Evolutionary conservation across 2,797 vertebrate species (phyloP).

Genomic region (Protonibea diacanthus): DNA sequence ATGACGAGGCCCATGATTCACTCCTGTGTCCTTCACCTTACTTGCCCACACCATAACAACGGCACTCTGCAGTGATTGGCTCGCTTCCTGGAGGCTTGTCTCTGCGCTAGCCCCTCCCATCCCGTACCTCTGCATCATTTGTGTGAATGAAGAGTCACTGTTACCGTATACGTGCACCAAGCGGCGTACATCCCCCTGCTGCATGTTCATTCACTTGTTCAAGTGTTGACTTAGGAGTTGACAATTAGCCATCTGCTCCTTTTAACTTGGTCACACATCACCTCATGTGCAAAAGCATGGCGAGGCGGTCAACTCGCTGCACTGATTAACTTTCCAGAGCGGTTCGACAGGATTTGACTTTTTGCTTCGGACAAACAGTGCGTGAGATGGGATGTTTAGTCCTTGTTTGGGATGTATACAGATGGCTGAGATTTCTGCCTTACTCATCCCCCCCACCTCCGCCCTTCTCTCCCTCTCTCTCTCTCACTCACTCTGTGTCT

Average conservation of each 20-base stretch:
- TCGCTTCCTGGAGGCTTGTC: slow-evolving; percentile 64
- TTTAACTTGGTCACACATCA: not conserved
- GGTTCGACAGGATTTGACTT: slow-evolving; percentile 43
- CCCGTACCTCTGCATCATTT: slow-evolving; percentile 67
- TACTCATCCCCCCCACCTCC: slow-evolving; percentile 11
- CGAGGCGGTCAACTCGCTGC: not conserved
- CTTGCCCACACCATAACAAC: slow-evolving; percentile 29
- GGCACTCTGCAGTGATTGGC: slow-evolving; percentile 72
- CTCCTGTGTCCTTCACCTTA: slow-evolving; percentile 66
- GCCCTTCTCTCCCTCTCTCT: slow-evolving; percentile 3
- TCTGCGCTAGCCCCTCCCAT: slow-evolving; percentile 61
- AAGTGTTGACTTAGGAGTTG: slow-evolving; percentile 15
- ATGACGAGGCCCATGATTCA: slow-evolving; percentile 34
- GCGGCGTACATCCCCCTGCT: not conserved
- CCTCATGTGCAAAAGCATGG: not conserved
- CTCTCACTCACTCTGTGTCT: slow-evolving; percentile 1
- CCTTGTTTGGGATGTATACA: slow-evolving; percentile 70
- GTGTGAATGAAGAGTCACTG: slow-evolving; percentile 67
- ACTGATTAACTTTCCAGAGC: slow-evolving; percentile 42
- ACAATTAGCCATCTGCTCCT: slow-evolving; percentile 18
- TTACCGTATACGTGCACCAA: slow-evolving; percentile 10
- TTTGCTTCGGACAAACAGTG: slow-evolving; percentile 8
- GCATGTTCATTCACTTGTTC: not conserved
- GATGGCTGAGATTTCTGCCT: slow-evolving; percentile 64
- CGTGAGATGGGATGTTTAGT: slow-evolving; percentile 48